These are phyloP conservation scores for Stratiomys singularior DNA, from an alignment of 2,888 invertebrate species.

Conservation along the genomic window DNA sequence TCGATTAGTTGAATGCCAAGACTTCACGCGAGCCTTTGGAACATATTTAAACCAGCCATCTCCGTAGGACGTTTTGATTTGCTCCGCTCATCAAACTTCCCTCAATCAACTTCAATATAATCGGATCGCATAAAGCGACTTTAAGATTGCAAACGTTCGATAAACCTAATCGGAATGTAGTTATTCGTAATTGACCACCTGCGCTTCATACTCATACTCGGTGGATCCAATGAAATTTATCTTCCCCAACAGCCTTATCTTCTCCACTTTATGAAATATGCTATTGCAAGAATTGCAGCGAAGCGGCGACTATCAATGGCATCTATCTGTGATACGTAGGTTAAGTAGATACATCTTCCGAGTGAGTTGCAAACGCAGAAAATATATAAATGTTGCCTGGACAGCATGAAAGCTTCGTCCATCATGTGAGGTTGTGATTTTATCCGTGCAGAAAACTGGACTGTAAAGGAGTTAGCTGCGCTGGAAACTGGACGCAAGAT, in stretches of 20 bases:
- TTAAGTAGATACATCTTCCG: not conserved
- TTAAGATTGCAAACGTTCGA: slow-evolving; percentile 15
- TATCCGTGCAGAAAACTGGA: not conserved
- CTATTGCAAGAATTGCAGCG: no score
- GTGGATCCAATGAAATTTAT: slow-evolving; percentile 25
- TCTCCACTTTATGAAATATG: slow-evolving; percentile 8
- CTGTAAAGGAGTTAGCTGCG: no score
- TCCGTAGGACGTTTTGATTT: not conserved
- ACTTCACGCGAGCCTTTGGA: not conserved
- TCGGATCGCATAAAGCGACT: slow-evolving; percentile 2
- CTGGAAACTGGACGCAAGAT: no score
- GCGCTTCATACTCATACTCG: not conserved
- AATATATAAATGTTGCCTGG: not conserved
- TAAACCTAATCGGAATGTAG: slow-evolving; percentile 25
- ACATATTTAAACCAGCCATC: not conserved
- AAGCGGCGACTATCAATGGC: no score
- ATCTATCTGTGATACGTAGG: not conserved
- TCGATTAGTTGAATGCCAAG: not conserved
- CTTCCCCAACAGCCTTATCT: not conserved
- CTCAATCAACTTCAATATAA: slow-evolving; percentile 1
- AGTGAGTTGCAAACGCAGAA: not conserved
- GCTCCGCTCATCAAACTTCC: slow-evolving; percentile 24
- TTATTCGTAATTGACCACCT: slow-evolving; percentile 35
- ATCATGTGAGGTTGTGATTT: slow-evolving; percentile 4
- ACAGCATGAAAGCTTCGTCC: not conserved